A percentile compares a stretch with the other conserved stretches of the same genome.
phyloP scores from a whole-genome alignment of 2,888 invertebrate species.

The Limnephilus rhombicus region DNA sequence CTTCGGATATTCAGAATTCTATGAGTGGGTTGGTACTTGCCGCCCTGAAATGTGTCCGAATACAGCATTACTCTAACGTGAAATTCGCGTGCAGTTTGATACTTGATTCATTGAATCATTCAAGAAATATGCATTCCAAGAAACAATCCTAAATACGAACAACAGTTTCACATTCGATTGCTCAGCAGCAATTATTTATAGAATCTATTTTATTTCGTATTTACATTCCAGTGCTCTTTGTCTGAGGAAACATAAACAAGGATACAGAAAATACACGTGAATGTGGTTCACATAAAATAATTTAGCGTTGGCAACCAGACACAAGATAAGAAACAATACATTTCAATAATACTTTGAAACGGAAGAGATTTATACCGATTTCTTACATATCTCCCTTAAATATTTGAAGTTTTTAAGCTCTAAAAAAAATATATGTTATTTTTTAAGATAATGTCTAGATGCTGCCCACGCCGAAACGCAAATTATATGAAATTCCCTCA shows the following conservation, averaged over 20 bases:
- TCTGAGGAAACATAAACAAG: neutral
- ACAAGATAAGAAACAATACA: neutral
- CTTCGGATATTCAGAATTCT: neutral
- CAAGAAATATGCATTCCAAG: slow-evolving; percentile 1
- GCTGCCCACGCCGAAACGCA: too few relatives aligned
- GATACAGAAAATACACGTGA: too few relatives aligned
- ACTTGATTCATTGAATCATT: neutral
- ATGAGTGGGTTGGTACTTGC: neutral
- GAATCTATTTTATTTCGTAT: neutral
- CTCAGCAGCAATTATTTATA: neutral
- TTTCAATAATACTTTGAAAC: neutral
- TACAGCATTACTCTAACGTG: neutral
- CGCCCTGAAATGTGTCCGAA: neutral
- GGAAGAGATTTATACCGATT: neutral
- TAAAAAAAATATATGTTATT: too few relatives aligned
- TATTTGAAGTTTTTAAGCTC: too few relatives aligned
- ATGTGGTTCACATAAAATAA: neutral
- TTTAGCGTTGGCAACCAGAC: neutral
- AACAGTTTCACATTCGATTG: neutral
- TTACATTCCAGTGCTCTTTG: neutral
- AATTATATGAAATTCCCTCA: too few relatives aligned
- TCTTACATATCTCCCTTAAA: too few relatives aligned
- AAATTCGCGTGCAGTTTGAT: neutral
- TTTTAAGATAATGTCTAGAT: too few relatives aligned
- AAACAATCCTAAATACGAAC: neutral